Evolutionary conservation across 2,888 invertebrate species (phyloP).

Genomic region (Cheilosia soror): DNA sequence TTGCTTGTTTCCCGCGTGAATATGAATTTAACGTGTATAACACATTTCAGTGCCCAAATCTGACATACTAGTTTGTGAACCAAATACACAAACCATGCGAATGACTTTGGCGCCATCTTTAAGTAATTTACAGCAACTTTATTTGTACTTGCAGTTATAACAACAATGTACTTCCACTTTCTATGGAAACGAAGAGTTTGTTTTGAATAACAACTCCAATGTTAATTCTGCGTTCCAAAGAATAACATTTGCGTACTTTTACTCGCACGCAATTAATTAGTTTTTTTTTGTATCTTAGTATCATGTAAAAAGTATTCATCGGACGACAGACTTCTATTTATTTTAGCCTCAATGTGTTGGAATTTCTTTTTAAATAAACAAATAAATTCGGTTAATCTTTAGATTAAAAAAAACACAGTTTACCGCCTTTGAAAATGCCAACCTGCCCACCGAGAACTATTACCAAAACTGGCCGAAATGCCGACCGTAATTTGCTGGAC

Average conservation of each 20-base stretch:
- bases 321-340: slow-evolving; percentile 13
- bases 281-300: slow-evolving; percentile 30
- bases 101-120: slow-evolving; percentile 30
- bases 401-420: not conserved
- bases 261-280: slow-evolving; percentile 5
- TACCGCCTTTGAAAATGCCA: slow-evolving; percentile 69
- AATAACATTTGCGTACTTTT: slow-evolving; percentile 45
- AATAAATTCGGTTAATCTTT: slow-evolving; percentile 1
- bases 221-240: slow-evolving; percentile 20
- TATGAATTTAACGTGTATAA: slow-evolving; percentile 1
- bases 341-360: not conserved
- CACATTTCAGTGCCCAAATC: not conserved
- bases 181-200: slow-evolving; percentile 72
- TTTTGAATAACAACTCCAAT: slow-evolving; percentile 69
- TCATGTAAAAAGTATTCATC: slow-evolving; percentile 45
- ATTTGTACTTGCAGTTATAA: not conserved
- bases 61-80: slow-evolving; percentile 19
- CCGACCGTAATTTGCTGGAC: slow-evolving; percentile 52
- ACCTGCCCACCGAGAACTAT: slow-evolving; percentile 71
- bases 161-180: slow-evolving; percentile 17
- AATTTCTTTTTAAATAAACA: slow-evolving; percentile 9
- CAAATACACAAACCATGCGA: slow-evolving; percentile 37
- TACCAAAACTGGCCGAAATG: slow-evolving; percentile 50
- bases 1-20: not conserved
- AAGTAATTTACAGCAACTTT: not conserved